Percentiles rank a stretch among this genome's conserved stretches.
phyloP scores from a whole-genome alignment of 2,113 vertebrate genomes.

The Phrynosoma blainvillii region DNA sequence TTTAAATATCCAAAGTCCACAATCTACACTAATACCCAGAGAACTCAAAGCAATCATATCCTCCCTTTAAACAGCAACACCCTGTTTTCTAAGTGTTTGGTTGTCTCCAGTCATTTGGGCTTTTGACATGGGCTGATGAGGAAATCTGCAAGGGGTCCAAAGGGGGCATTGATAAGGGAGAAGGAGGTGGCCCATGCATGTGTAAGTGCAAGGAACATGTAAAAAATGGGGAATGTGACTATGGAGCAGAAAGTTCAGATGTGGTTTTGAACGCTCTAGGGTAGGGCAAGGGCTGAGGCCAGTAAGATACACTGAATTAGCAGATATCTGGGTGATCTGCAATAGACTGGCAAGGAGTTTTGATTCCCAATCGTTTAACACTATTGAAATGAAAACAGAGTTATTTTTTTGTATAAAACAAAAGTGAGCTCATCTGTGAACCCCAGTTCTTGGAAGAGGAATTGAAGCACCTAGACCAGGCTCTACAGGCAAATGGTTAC shows the following conservation, averaged over 20 bases:
- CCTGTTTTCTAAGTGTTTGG: neutral
- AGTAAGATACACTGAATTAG: neutral
- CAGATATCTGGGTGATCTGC: neutral
- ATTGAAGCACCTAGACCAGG: no score
- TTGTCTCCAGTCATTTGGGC: neutral
- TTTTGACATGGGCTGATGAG: neutral
- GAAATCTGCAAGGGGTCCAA: neutral
- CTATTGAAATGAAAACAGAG: neutral
- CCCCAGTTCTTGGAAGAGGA: no score
- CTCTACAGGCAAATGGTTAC: no score
- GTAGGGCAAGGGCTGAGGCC: neutral
- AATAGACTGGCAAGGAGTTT: neutral
- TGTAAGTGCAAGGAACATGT: neutral
- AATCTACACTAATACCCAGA: neutral
- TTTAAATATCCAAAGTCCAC: neutral
- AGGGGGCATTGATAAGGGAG: neutral
- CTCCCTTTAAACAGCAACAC: neutral
- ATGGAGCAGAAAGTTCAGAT: neutral
- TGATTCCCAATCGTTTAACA: neutral
- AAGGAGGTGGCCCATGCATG: neutral
- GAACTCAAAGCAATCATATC: neutral
- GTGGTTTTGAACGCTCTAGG: neutral
- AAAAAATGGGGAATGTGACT: neutral
- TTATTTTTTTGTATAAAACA: no score
- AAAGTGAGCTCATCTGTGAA: no score